Base-by-base conservation (phyloP, 1,140 invertebrate species). In the Drosophila kepulauana region DNA sequence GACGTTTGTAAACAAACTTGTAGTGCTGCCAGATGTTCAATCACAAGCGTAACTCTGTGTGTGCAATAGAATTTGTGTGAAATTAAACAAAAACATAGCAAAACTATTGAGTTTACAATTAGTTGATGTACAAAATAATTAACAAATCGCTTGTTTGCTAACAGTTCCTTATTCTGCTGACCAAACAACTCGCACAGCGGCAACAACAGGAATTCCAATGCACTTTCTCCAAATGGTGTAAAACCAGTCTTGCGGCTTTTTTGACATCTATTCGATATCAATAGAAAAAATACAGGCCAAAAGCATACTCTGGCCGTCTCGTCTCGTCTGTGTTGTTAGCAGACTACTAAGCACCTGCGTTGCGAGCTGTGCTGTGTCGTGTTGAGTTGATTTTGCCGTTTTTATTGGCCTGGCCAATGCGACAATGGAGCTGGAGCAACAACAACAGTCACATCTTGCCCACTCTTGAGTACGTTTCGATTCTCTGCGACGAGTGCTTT, bases 261-360 rank as follows among this genome's bases (percentile, higher is more conserved):
- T 73, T 87, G 84, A 89, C 82, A 87, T 87, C 84, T 79, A 87
- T 88, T 67, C 85, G 78, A 87, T 86, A 87, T 87, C 84, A 87
- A 87, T 87, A 85, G 74, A 81, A 79, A 78, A 84, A 82, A 80
- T 75, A 87, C 72, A 88, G 80, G 79, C 79, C 84, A 76, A 62
- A 82, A 62, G 51, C 58, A 62, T 56, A 43, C 20, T 25, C 48
- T 66, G 56, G 41, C 20, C 49, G 81, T 74, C 57, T 68, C 61
- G 82, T 59, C 61, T 67, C 59, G 64, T 65, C 63, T 62, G 78
- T 56, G 75, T 88, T 73, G 78, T 87, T 88, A 86, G 82, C 78
- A 64, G 77, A 72, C 74, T 72, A 63, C 63, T 76, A 67, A 79
- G 74, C 74, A 77, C 74, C 77, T 77, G 77, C 63, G 35, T 7